Conservation (phyloP, 2,797 vertebrate genomes). For the Myotis pilosus region DNA sequence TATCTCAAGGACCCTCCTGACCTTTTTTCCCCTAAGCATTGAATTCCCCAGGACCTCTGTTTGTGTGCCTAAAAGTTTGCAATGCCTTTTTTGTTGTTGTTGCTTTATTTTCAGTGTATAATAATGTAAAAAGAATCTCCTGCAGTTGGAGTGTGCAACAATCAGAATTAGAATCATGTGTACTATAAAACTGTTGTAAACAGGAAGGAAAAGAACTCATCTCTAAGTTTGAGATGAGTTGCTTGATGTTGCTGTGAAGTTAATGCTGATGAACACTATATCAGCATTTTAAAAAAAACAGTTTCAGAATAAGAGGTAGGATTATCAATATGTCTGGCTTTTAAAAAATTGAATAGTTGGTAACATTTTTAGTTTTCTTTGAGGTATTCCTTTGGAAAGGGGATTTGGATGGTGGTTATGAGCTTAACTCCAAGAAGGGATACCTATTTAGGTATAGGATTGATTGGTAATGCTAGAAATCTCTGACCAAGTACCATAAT, state of each 20-base stretch:
- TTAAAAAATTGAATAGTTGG: background rate
- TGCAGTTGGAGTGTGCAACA: conserved; percentile 14
- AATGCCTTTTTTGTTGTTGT: background rate
- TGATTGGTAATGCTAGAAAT: background rate
- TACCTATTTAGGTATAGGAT: background rate
- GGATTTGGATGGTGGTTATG: background rate
- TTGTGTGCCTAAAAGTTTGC: background rate
- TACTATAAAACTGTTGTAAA: background rate
- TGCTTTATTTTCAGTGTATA: conserved; percentile 16
- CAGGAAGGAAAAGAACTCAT: background rate
- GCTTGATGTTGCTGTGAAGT: background rate
- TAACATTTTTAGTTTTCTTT: conserved; percentile 6
- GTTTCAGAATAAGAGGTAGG: background rate
- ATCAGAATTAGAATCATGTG: background rate
- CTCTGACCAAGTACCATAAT: background rate
- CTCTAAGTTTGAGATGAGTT: conserved; percentile 15
- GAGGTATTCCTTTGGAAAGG: background rate
- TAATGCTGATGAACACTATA: background rate
- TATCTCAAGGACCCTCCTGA: background rate
- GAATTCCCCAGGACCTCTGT: background rate
- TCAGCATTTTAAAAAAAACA: background rate
- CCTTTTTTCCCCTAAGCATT: background rate
- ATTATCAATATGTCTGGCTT: background rate
- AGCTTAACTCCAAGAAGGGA: background rate
- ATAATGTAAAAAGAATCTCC: background rate